These are phyloP conservation scores for Hippocampus comes DNA, from an alignment of 2,113 vertebrate genomes.

Conservation along the genomic window DNA sequence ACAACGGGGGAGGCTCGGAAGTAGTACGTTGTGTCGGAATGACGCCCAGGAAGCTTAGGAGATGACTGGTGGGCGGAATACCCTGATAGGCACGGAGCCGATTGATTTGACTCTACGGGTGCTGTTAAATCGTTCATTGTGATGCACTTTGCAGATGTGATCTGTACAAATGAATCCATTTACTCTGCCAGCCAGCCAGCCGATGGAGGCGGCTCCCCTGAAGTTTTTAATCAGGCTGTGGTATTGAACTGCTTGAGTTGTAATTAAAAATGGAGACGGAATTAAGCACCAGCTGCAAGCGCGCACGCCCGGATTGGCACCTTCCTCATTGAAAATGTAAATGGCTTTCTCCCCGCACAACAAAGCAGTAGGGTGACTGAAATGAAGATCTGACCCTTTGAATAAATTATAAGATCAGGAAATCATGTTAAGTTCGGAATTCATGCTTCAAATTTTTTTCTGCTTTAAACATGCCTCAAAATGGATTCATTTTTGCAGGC, in stretches of 20 bases:
- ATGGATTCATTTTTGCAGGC: neutral
- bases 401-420: constrained; percentile 55
- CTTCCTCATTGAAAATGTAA: constrained; percentile 51
- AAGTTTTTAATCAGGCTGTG: constrained; percentile 59
- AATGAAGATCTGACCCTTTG: constrained; percentile 56
- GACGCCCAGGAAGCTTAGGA: too few relatives aligned
- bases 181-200: constrained; percentile 37
- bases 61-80: too few relatives aligned
- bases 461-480: constrained; percentile 5
- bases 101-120: constrained; percentile 13
- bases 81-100: too few relatives aligned
- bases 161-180: constrained; percentile 64
- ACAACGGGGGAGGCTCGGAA: too few relatives aligned
- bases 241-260: constrained; percentile 55
- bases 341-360: constrained; percentile 41
- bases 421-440: constrained; percentile 36
- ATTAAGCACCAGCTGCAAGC: constrained; percentile 32
- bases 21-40: too few relatives aligned
- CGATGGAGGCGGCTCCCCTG: constrained; percentile 44
- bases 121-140: constrained; percentile 43
- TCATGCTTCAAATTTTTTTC: constrained; percentile 30
- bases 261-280: constrained; percentile 60
- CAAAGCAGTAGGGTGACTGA: constrained; percentile 57
- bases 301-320: constrained; percentile 44
- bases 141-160: constrained; percentile 58